Evolutionary conservation across 2,888 invertebrate genomes (phyloP), one percentile per base, ranked within the genome.

Genomic region (Odontothrips loti): DNA sequence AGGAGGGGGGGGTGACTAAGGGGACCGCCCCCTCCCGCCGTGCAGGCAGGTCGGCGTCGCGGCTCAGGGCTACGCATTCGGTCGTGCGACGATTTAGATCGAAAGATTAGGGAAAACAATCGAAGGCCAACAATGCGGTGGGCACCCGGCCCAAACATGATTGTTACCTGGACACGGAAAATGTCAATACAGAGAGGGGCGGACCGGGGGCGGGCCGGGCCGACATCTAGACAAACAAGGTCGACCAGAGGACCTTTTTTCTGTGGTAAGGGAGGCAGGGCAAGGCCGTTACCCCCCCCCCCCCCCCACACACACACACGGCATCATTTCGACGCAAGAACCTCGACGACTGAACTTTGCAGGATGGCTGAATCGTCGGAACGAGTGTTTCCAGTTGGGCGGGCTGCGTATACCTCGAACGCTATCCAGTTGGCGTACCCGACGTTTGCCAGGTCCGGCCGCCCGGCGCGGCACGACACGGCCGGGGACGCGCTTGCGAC

Each of bases 41-140:
- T 58, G 20, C 20, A 20, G 58, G 58, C 58, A 20, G 58, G 58
- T 6, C 51, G 51, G 51, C 15, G 51, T 43, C 34, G 34, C 34
- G 34, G 34, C 34, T 43, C 34, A 43, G 34, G 58, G 58, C 58
- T 17, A 58, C 58, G 20, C 58, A 17, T 58, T 15, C 58, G 20
- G 58, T 6, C 58, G 17, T 43, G 6, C 34, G 20, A 58, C 58
- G 20, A 58, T 58, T 58, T 58, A 58, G 58, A 58, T 58, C 15
- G 58, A 58, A 58, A 58, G 58, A 58, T 58, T 58, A 58, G 58
- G 58, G 58, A 58, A 58, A 58, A 58, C 58, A 58, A 58, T 58
- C 58, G 58, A 58, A 58, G 58, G 58, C 58, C 58, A 58, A 58
- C 58, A 58, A 58, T 58, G 58, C 58, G 58, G 58, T 15, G 58